These are phyloP conservation scores for Larimichthys polyactis DNA, from an alignment of 2,113 vertebrate species.

Conservation along the genomic window DNA sequence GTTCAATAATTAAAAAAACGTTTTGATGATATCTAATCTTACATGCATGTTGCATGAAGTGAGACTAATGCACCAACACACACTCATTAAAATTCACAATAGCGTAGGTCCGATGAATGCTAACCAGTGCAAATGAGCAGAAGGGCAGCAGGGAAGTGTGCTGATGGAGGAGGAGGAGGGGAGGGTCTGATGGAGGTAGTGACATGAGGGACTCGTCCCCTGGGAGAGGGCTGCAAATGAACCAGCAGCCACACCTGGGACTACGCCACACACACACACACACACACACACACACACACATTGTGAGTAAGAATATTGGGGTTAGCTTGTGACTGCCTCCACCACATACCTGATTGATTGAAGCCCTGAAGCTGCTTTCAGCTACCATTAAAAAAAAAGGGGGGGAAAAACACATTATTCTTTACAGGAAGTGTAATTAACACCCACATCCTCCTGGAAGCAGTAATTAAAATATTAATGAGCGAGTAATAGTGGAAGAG, in stretches of 20 bases:
- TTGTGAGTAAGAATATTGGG: background rate
- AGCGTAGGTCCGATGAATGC: slow-evolving; percentile 53
- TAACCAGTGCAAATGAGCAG: slow-evolving; percentile 67
- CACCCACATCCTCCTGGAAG: background rate
- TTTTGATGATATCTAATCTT: slow-evolving; percentile 14
- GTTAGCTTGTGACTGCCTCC: slow-evolving; percentile 20
- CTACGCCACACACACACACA: slow-evolving; percentile 2
- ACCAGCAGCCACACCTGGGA: slow-evolving; percentile 72
- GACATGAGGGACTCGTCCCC: slow-evolving; percentile 62
- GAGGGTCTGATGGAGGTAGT: slow-evolving; percentile 54
- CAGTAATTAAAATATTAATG: slow-evolving; percentile 25
- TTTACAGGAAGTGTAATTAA: slow-evolving; percentile 35
- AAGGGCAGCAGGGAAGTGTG: slow-evolving; percentile 37
- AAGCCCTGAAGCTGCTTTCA: slow-evolving; percentile 26
- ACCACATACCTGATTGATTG: slow-evolving; percentile 41
- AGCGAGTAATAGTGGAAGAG: background rate
- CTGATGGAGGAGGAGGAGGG: slow-evolving; percentile 47
- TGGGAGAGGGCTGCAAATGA: slow-evolving; percentile 64
- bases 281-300: slow-evolving; percentile 19
- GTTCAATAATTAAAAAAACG: background rate
- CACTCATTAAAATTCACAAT: slow-evolving; percentile 44
- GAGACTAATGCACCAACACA: slow-evolving; percentile 11
- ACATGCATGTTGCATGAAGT: slow-evolving; percentile 18
- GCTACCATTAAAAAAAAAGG: background rate
- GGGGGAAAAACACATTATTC: background rate